Evolutionary conservation across 2,113 vertebrate genomes (phyloP), one percentile per base, ranked within the genome.

Genomic region (Erythrocercus mccallii): DNA sequence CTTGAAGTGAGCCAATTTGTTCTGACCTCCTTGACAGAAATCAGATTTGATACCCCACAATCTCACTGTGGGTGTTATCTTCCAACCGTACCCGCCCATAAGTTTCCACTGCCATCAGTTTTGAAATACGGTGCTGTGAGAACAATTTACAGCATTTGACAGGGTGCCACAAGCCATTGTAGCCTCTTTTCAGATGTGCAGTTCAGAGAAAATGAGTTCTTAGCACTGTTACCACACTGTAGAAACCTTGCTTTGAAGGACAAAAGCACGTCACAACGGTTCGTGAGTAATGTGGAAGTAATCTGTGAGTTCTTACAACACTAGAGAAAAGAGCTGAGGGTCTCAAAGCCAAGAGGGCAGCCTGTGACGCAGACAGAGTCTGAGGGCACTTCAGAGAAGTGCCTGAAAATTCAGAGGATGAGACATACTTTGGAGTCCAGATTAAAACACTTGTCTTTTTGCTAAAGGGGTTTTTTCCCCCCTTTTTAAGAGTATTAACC

Each of bases 201-300:
- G 81, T 86, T 97, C 77, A 69, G 92, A 94, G 76, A 82, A 79
- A 94, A 45, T 12, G 40, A 91, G 70, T 84, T 81, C 92, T 83
- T 94, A 65, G 65, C 58, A 30, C 65, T 47, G 71, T 89, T 65
- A 82, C 48, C 37, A 47, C 69, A 30, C 58, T 66, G 78, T n/a
- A 91, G 84, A 89, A 85, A 20, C 58, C 69, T 93, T 70, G 61
- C 68, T 92, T 92, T 68, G 72, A 16, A 91, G 65, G 58, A 62
- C 82, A 89, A 25, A 82, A 88, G 56, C 51, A 10, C 28, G 47
- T 74, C 68, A 69, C 31, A 30, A 18, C 3, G 3, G 22, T 4
- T 5, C 2, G 2, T 58, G 71, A 38, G 15, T 17, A 68, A 69
- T 4, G 19, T 25, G 73, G 66, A 57, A 85, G 30, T 79, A 37